Evolutionary conservation across 2,888 invertebrate genomes (phyloP), one percentile per base, ranked within the genome.

Genomic region (Mayetiola destructor): DNA sequence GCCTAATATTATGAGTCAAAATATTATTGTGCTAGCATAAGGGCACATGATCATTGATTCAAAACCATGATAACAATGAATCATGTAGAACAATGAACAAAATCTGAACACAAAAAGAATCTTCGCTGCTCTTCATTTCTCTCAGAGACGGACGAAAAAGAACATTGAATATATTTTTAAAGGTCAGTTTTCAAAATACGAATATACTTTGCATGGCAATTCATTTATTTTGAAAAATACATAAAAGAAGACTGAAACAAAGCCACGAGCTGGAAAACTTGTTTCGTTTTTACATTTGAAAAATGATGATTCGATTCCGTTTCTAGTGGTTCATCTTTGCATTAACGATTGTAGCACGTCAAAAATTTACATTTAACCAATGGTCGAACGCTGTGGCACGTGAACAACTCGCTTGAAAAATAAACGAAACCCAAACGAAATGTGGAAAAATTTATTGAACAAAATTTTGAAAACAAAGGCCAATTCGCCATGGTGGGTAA

Each of bases 131-230:
- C n/a, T n/a, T n/a, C n/a, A n/a, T n/a, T n/a, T n/a, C n/a, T n/a
- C n/a, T 6, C 10, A 32, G 32, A 32, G 32, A 32, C 10, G 32
- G 23, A 32, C 10, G 32, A 42, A 48, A n/a, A 48, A 48, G 48
- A 48, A 48, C 27, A 48, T 48, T 48, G 27, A 48, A 48, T 48
- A 48, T 48, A n/a, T n/a, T n/a, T 48, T 48, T 48, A 48, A 48
- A 48, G 48, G 48, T 48, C 48, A 48, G 48, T 48, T 48, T 23
- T 48, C 48, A 48, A 27, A 48, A 48, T 27, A n/a, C n/a, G n/a
- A n/a, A n/a, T n/a, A n/a, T n/a, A n/a, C n/a, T n/a, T n/a, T n/a
- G n/a, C n/a, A n/a, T n/a, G n/a, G n/a, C n/a, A n/a, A n/a, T n/a
- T n/a, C n/a, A n/a, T n/a, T n/a, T n/a, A n/a, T n/a, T n/a, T n/a